A percentile compares a stretch with the other conserved stretches of the same genome.
Conservation (phyloP, 2,113 vertebrate genomes). For the Ascaphus truei region DNA sequence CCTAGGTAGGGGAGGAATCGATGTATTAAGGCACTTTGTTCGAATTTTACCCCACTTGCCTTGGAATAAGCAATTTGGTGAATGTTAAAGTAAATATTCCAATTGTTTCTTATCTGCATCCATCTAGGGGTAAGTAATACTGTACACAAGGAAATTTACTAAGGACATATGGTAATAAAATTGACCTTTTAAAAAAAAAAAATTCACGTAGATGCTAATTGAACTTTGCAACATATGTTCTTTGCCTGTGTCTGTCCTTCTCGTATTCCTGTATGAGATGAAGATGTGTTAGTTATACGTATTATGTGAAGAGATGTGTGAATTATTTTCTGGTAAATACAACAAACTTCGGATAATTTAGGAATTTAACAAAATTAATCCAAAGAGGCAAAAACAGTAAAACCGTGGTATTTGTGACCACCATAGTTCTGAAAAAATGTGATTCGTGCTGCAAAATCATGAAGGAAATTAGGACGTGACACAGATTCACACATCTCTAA, state of each 20-base stretch:
- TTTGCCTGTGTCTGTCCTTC: conserved; percentile 24
- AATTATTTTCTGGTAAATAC: neutral
- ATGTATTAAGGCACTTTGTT: too few species aligned
- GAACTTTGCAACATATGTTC: conserved; percentile 34
- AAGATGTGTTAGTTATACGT: conserved; percentile 11
- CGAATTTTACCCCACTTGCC: too few species aligned
- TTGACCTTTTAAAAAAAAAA: neutral
- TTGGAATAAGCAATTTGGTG: too few species aligned
- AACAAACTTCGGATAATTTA: neutral
- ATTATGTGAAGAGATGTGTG: conserved; percentile 20
- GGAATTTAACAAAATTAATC: neutral
- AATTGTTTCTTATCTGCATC: conserved; percentile 19
- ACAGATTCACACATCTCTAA: too few species aligned
- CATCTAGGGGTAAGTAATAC: conserved; percentile 24
- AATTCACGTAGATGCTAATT: conserved; percentile 18
- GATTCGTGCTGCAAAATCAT: too few species aligned
- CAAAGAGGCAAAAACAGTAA: neutral
- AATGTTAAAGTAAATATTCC: too few species aligned
- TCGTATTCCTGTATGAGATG: conserved; percentile 41
- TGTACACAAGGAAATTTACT: conserved; percentile 7
- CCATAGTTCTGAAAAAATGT: too few species aligned
- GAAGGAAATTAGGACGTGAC: too few species aligned
- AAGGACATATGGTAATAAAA: conserved; percentile 13
- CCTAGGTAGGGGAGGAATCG: too few species aligned
- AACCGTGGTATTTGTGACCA: neutral